Evolutionary conservation across 23 tunicate species (phyloP).

Genomic region (Halocynthia roretzi): DNA sequence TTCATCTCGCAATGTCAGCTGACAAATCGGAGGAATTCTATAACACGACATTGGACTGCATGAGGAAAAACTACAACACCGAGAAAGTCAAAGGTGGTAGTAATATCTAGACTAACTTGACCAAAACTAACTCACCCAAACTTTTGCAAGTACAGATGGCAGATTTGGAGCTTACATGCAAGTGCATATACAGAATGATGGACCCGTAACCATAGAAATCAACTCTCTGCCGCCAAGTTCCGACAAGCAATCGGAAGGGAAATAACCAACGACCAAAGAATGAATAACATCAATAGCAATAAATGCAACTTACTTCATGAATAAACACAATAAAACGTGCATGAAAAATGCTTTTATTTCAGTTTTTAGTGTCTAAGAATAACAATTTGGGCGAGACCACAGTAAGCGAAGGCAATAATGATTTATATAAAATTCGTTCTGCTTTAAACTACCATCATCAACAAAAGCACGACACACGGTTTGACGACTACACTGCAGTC

Average conservation of each 20-base stretch:
- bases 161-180: constrained; percentile 92
- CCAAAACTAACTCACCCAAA: background rate
- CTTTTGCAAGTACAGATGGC: constrained; percentile 42
- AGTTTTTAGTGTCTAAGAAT: too few species aligned
- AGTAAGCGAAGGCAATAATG: too few species aligned
- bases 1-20: constrained; percentile 84
- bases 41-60: constrained; percentile 36
- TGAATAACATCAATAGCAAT: too few species aligned
- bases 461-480: too few species aligned
- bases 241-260: background rate
- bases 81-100: constrained; percentile 62
- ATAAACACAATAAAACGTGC: too few species aligned
- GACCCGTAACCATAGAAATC: constrained; percentile 94
- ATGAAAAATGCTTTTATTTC: too few species aligned
- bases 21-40: constrained; percentile 72
- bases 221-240: constrained; percentile 58
- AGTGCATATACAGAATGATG: constrained; percentile 94
- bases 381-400: too few species aligned
- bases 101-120: background rate
- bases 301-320: too few species aligned
- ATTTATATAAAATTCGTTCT: too few species aligned
- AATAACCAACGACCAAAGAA: too few species aligned
- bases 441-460: too few species aligned
- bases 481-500: too few species aligned
- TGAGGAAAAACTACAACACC: constrained; percentile 47